Percentiles rank a stretch among this genome's conserved stretches.
Conservation (phyloP, 2,888 invertebrate species). For the Tortrix viridana region DNA sequence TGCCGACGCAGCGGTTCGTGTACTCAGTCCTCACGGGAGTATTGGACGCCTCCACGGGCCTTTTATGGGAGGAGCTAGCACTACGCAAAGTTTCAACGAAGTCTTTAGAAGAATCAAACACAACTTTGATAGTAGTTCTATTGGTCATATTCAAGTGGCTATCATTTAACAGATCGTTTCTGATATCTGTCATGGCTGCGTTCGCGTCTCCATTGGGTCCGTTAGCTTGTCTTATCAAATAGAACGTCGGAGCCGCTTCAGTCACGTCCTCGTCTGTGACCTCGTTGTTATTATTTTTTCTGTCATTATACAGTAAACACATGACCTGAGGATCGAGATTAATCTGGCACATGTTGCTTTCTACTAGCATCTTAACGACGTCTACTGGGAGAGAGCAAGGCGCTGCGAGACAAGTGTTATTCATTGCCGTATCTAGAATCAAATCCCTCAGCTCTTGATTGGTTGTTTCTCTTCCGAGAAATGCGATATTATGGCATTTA, state of each 20-base stretch:
- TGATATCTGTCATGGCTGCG: slow-evolving; percentile 70
- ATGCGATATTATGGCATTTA: slow-evolving; percentile 77
- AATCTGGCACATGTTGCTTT: slow-evolving; percentile 73
- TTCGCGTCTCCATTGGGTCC: slow-evolving; percentile 62
- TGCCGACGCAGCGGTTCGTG: slow-evolving; percentile 63
- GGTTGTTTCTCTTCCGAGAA: slow-evolving; percentile 55
- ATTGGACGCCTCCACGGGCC: slow-evolving; percentile 52
- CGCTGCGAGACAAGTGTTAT: slow-evolving; percentile 76
- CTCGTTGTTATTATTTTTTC: slow-evolving; percentile 58
- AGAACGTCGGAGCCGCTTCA: slow-evolving; percentile 74
- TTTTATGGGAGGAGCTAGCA: slow-evolving; percentile 59
- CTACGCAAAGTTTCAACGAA: slow-evolving; percentile 75
- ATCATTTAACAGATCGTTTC: slow-evolving; percentile 69
- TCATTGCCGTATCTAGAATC: slow-evolving; percentile 67
- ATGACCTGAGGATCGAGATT: slow-evolving; percentile 71
- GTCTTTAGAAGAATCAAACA: slow-evolving; percentile 74
- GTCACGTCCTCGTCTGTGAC: slow-evolving; percentile 69
- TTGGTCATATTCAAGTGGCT: slow-evolving; percentile 72
- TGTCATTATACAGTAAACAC: slow-evolving; percentile 76
- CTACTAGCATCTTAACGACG: slow-evolving; percentile 66
- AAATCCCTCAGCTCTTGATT: slow-evolving; percentile 66
- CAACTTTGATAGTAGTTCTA: slow-evolving; percentile 72
- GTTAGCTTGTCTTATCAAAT: slow-evolving; percentile 74
- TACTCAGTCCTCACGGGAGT: slow-evolving; percentile 59
- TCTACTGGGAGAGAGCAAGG: slow-evolving; percentile 77